phyloP scores from a whole-genome alignment of 2,888 invertebrate genomes.

The Aphrophora alni region DNA sequence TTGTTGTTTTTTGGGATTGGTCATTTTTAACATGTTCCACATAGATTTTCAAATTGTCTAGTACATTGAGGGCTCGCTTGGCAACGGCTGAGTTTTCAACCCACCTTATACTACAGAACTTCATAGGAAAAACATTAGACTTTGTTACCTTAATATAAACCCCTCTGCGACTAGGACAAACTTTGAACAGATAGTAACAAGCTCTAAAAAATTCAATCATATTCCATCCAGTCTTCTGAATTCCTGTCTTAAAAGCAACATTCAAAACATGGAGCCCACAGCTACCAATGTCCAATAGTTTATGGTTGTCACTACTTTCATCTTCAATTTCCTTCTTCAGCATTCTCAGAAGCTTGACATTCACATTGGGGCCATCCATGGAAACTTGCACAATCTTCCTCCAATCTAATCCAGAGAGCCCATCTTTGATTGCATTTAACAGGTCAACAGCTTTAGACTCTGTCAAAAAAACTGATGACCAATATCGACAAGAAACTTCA shows the following conservation, averaged over 20 bases:
- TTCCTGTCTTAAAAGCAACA: conserved; percentile 24
- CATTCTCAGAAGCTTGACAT: conserved; percentile 28
- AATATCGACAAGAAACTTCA: conserved; percentile 28
- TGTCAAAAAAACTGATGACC: conserved; percentile 27
- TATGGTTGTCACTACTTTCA: neutral
- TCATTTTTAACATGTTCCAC: conserved; percentile 25
- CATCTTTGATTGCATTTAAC: conserved; percentile 3
- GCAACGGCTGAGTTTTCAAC: conserved; percentile 41
- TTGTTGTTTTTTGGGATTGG: neutral
- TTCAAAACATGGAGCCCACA: conserved; percentile 28
- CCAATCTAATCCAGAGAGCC: conserved; percentile 12
- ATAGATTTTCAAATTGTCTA: conserved; percentile 35
- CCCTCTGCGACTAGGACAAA: conserved; percentile 34
- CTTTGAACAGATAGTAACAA: conserved; percentile 38
- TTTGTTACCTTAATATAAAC: conserved; percentile 21
- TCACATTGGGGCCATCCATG: conserved; percentile 39
- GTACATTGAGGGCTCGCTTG: conserved; percentile 31
- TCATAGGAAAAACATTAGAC: conserved; percentile 33
- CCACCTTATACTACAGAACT: conserved; percentile 41
- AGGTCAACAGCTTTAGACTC: neutral
- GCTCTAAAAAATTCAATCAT: conserved; percentile 33
- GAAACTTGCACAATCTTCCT: conserved; percentile 35
- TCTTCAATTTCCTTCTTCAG: conserved; percentile 32
- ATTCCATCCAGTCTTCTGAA: conserved; percentile 26
- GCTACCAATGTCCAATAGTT: conserved; percentile 14